These are phyloP conservation scores for Tokudaia tokunoshimensis DNA, from an alignment of 2,797 vertebrate genomes.

Conservation along the genomic window DNA sequence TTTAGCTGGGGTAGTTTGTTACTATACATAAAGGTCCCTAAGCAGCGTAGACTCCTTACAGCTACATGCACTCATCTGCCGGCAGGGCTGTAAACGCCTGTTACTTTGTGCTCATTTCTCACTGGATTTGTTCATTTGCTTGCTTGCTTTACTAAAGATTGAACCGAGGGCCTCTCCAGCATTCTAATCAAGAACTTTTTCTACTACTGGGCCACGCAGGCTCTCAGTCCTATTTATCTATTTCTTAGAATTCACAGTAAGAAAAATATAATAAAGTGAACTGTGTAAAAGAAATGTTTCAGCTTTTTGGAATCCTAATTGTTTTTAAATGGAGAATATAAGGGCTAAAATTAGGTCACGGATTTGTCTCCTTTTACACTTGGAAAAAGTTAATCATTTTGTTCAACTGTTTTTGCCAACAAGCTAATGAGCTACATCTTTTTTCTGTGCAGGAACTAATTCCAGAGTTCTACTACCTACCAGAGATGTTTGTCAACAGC, in stretches of 20 bases:
- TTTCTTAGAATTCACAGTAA: conserved; percentile 24
- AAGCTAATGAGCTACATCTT: background rate
- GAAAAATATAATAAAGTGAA: conserved; percentile 10
- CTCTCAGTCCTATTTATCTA: background rate
- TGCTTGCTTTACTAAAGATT: background rate
- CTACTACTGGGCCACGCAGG: background rate
- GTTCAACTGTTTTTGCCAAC: conserved; percentile 44
- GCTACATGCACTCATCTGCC: background rate
- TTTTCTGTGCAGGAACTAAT: conserved; percentile 93
- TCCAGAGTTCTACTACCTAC: conserved; percentile 99
- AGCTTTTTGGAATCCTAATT: background rate
- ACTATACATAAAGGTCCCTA: background rate
- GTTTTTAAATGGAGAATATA: background rate
- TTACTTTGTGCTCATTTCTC: conserved; percentile 12
- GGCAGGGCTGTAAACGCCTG: background rate
- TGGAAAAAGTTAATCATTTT: background rate
- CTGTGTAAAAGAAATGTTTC: conserved; percentile 17
- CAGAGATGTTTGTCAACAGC: conserved; percentile 99
- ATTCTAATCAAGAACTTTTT: background rate
- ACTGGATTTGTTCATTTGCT: background rate
- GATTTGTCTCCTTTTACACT: background rate
- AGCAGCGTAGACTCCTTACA: background rate
- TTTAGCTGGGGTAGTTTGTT: conserved; percentile 17
- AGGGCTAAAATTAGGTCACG: conserved; percentile 14
- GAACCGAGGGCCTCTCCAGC: background rate